Evolutionary conservation across 2,113 vertebrate species (phyloP).

Genomic region (Orthochromis indermauri): DNA sequence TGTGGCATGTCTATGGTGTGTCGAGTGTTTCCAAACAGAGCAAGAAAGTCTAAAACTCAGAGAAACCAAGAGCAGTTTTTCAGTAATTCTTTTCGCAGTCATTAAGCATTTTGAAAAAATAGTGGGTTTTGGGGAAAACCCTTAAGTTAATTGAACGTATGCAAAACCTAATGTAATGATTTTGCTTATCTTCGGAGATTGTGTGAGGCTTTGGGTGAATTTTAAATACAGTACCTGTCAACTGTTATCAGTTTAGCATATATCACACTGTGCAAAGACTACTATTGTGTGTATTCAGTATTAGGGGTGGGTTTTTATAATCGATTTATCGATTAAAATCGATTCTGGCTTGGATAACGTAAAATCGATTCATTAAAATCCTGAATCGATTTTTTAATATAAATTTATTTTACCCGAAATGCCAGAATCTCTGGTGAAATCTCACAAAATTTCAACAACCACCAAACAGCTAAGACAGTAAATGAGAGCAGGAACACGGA

Average conservation of each 20-base stretch:
- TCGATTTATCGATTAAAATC: too few species aligned
- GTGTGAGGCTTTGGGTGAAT: neutral
- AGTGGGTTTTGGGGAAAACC: neutral
- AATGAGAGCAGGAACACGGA: too few species aligned
- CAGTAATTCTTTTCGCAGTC: neutral
- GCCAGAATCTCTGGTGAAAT: too few species aligned
- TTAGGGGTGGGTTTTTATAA: too few species aligned
- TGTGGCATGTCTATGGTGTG: neutral
- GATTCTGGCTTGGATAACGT: too few species aligned
- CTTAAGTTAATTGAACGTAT: neutral
- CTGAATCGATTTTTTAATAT: too few species aligned
- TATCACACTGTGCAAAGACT: neutral
- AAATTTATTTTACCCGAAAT: too few species aligned
- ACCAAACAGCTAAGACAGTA: too few species aligned
- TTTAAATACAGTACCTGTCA: neutral
- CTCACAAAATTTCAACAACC: too few species aligned
- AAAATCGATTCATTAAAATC: too few species aligned
- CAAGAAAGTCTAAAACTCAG: neutral
- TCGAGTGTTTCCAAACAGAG: neutral
- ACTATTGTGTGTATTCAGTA: neutral
- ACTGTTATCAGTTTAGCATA: neutral
- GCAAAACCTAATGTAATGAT: neutral
- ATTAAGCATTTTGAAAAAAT: neutral
- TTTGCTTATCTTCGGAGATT: neutral
- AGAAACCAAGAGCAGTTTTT: neutral